Evolutionary conservation across 2,113 vertebrate genomes (phyloP), one percentile per base, ranked within the genome.

Genomic region (Seriola aureovittata): DNA sequence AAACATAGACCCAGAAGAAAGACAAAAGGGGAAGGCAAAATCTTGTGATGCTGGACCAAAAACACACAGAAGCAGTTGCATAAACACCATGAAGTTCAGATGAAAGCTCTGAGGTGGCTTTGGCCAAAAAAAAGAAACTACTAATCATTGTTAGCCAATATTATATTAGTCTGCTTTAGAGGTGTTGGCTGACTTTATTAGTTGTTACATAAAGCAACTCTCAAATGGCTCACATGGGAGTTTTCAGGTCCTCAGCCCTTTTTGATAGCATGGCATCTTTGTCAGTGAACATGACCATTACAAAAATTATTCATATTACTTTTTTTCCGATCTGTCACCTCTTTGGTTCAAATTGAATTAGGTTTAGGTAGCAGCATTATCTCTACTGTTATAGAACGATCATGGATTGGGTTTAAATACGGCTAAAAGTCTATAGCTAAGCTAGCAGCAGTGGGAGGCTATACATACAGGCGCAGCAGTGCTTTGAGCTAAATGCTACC

Each of bases 41-140:
- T 63, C 4, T 25, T 32, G 32, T 63, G 29, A 83, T 81, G 63
- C 66, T 84, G 73, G 83, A 82, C 42, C 21, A 85, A 70, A 84
- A 78, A 85, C 69, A 87, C 57, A 85, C 68, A 88, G 80, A 88
- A 86, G 82, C 65, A 80, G 68, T 89, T 92, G 84, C 82, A 89
- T 54, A 75, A 82, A 85, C 29, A 78, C 42, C 29, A 55, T 65
- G 42, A 71, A 80, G n/a, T 55, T 86, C 63, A 76, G 63, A 85
- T 85, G 90, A 92, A 92, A 87, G 42, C 76, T 79, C 57, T 60
- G 64, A 59, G 76, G 80, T 1, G 42, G 59, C 62, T 81, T 85
- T 85, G 64, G 76, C 71, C 44, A 71, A 71, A 44, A 44, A 82
- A 34, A 80, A 63, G 48, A 82, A 80, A 16, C 71, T 80, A 58